A percentile compares a stretch with the other conserved stretches of the same genome.
These are phyloP conservation scores for Sycophila texana DNA, from an alignment of 2,888 invertebrate species.

Conservation along the genomic window DNA sequence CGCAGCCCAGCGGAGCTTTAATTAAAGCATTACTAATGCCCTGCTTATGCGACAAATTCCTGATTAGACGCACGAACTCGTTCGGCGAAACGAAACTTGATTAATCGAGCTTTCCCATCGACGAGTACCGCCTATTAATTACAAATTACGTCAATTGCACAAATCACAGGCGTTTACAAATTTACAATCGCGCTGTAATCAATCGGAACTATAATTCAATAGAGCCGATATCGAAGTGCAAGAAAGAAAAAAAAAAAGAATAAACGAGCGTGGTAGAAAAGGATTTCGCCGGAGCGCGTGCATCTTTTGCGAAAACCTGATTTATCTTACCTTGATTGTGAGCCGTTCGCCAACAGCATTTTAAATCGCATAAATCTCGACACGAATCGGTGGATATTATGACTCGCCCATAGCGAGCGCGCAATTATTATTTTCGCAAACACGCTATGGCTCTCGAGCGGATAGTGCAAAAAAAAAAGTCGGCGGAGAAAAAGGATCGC, in stretches of 20 bases:
- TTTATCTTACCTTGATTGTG: constrained; percentile 10
- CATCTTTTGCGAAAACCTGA: constrained; percentile 1
- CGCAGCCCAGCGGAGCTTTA: not conserved
- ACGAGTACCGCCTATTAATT: too few relatives aligned
- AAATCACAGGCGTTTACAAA: too few relatives aligned
- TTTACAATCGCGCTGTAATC: too few relatives aligned
- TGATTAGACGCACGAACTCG: too few relatives aligned
- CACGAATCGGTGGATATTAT: not conserved
- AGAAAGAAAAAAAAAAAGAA: not conserved
- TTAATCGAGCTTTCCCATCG: too few relatives aligned
- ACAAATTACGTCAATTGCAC: too few relatives aligned
- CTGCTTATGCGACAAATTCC: too few relatives aligned
- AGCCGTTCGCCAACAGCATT: constrained; percentile 18
- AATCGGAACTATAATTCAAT: too few relatives aligned
- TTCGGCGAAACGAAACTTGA: too few relatives aligned
- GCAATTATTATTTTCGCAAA: constrained; percentile 42
- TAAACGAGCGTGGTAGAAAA: not conserved
- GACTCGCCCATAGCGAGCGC: not conserved
- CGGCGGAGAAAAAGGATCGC: not conserved
- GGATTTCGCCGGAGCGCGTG: not conserved
- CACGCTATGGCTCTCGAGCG: not conserved
- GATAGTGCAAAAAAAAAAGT: not conserved
- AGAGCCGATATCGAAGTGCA: not conserved
- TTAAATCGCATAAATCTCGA: constrained; percentile 6
- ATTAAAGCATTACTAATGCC: too few relatives aligned